Evolutionary conservation across 2,797 vertebrate genomes (phyloP), one percentile per base, ranked within the genome.

Genomic region (Poeciliopsis gracilis): DNA sequence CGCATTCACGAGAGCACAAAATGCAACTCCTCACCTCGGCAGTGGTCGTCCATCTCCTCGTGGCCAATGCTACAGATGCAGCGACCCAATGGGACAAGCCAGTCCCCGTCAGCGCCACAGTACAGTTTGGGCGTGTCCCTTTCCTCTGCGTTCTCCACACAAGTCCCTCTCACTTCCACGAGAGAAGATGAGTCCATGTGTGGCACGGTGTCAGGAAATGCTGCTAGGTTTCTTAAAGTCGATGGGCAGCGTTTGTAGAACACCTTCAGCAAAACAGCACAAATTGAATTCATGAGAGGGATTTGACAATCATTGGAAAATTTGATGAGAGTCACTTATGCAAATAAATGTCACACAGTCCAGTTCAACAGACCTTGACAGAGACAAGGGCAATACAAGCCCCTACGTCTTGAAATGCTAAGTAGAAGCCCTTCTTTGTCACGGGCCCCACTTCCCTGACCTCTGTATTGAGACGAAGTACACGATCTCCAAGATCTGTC

Each of bases 341-440:
- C 16, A 70, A 82, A 82, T 61, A 38, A 41, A 51, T 38, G 25
- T 78, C 46, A 23, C 8, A n/a, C 72, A 9, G 57, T 12, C 28
- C 28, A 47, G 67, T 76, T 78, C 38, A 53, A 86, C 89, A 83
- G 75, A 95, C 94, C 93, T 93, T 95, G 15, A 99, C 97, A 0
- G 98, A 99, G 23, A 99, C 97, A 36, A 99, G 94, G 25, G 98
- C 98, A 73, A 99, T 99, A 77, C 98, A 99, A 0, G 98, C 98
- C 0, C 98, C 98, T n/a, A 99, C 98, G 84, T 99, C 98, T 93
- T 99, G 98, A 89, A 99, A 99, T 82, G 98, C 98, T 36, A 99
- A 94, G 76, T 98, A 99, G 95, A 99, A 99, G 67, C 98, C 98
- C 80, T 97, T 98, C 80, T 90, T 96, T 85, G 92, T 96, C 90